phyloP scores from a whole-genome alignment of 2,113 vertebrate genomes.

The Ciconia boyciana region DNA sequence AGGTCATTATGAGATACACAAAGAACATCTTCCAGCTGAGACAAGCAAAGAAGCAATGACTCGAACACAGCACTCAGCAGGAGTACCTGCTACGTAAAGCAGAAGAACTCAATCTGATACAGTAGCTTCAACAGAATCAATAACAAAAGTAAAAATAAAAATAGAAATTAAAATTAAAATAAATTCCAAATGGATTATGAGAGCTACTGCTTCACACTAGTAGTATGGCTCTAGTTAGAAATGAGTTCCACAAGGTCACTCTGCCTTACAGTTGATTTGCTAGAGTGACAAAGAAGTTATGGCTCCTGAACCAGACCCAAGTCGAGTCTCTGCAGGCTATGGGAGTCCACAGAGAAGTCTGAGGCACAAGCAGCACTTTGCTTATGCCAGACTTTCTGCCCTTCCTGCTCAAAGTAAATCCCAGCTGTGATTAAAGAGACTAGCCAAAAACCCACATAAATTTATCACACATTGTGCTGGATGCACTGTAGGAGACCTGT shows the following conservation, averaged over 20 bases:
- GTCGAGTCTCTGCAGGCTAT: neutral
- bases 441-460: neutral
- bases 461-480: neutral
- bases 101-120: neutral
- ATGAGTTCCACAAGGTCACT: neutral
- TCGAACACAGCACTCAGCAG: neutral
- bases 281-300: neutral
- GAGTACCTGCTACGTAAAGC: neutral
- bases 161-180: neutral
- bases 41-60: neutral
- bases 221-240: neutral
- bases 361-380: neutral
- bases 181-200: neutral
- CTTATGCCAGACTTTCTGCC: neutral
- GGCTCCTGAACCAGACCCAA: rapidly evolving
- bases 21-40: slow-evolving; percentile 1
- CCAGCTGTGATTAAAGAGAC: neutral
- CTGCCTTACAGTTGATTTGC: neutral
- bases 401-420: neutral
- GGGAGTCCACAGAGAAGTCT: neutral
- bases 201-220: neutral
- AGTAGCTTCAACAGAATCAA: neutral
- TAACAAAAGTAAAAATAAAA: neutral
- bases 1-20: neutral
- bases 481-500: neutral